phyloP scores from a whole-genome alignment of 2,113 vertebrate genomes.

The Mesitornis unicolor region DNA sequence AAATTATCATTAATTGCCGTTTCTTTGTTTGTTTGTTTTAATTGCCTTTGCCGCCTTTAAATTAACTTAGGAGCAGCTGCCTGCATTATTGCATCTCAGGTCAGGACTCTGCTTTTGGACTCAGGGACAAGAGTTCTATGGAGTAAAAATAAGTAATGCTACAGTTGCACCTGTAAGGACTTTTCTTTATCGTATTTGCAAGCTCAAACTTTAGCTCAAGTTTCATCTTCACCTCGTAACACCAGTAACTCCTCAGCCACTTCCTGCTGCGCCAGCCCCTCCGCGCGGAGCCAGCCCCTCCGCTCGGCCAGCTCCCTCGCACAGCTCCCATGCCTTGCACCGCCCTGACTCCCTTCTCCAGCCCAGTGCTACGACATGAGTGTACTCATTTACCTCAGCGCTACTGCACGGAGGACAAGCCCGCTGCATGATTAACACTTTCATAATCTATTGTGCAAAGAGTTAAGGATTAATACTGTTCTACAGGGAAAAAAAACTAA shows the following conservation, averaged over 20 bases:
- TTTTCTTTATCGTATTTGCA: background rate
- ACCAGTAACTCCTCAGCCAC: conserved; percentile 37
- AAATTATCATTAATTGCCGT: background rate
- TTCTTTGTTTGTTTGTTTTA: background rate
- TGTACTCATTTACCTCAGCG: background rate
- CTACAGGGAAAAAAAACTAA: background rate
- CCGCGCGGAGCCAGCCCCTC: background rate
- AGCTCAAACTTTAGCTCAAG: background rate
- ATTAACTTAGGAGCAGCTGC: background rate
- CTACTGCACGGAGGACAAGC: background rate
- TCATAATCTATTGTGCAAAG: background rate
- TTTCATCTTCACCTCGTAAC: background rate
- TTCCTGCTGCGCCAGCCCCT: conserved; percentile 22
- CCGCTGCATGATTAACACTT: conserved; percentile 19
- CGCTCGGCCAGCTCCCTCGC: background rate
- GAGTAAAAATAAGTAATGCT: background rate
- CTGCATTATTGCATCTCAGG: background rate
- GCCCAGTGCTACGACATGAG: fast-evolving
- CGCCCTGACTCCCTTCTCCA: background rate
- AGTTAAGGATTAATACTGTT: conserved; percentile 8
- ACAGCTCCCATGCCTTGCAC: background rate
- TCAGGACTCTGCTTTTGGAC: background rate
- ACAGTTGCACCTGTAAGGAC: background rate
- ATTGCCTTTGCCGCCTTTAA: background rate
- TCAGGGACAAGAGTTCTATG: background rate